Conservation (phyloP, 2,797 vertebrate species). For the Peromyscus attwateri region DNA sequence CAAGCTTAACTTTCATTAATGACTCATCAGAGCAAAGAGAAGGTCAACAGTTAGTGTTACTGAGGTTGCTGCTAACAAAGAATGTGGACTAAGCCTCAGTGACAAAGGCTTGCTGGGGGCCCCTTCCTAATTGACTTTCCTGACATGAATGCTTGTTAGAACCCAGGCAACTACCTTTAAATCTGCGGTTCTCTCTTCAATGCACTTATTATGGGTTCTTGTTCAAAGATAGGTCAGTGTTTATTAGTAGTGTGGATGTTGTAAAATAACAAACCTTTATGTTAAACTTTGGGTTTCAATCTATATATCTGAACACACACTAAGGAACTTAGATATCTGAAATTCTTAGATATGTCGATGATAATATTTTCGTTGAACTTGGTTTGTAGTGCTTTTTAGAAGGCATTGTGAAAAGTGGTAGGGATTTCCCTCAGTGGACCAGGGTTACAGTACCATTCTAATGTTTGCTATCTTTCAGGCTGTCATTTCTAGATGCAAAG, state of each 20-base stretch:
- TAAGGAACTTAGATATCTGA: neutral
- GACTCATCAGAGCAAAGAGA: conserved; percentile 74
- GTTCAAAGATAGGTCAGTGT: neutral
- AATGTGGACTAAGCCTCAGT: conserved; percentile 19
- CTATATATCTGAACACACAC: neutral
- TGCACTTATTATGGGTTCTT: neutral
- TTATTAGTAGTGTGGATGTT: neutral
- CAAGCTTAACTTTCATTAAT: conserved; percentile 69
- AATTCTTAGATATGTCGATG: neutral
- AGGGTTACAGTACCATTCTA: neutral
- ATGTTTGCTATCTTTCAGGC: neutral
- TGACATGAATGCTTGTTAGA: conserved; percentile 66
- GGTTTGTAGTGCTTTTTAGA: neutral
- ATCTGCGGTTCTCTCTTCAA: conserved; percentile 38
- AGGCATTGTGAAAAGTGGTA: neutral
- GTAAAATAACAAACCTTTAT: neutral
- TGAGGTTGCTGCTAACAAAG: conserved; percentile 50
- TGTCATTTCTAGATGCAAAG: neutral
- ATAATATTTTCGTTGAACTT: neutral
- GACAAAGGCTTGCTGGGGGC: conserved; percentile 38
- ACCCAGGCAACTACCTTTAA: conserved; percentile 56
- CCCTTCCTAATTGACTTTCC: conserved; percentile 52
- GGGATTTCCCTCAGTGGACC: neutral
- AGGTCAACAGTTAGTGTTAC: conserved; percentile 80
- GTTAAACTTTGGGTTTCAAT: neutral